Base-by-base conservation (phyloP, 2,888 invertebrate genomes). In the Trichopoda pennipes region DNA sequence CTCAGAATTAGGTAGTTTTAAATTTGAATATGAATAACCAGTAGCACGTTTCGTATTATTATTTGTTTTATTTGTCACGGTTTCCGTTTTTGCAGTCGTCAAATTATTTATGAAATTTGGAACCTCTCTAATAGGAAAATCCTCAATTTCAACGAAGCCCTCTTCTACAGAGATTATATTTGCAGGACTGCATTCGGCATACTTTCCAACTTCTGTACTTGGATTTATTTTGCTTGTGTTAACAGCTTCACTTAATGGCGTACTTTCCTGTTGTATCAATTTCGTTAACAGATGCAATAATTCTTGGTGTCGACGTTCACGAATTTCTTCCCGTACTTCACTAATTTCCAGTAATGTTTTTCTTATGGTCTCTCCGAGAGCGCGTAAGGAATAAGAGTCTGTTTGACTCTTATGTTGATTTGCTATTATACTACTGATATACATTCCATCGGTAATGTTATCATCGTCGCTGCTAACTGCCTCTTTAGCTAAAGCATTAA, bases 301-400 rank as follows among this genome's bases (percentile, higher is more conserved):
- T 56, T 86, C 86, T 21, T 60, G 70, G 66, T 86, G 86, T 0
- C 85, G 76, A 2, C 86, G 81, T 19, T 86, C 85, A 14, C 76
- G 79, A 55, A 85, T 83, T n/a, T 78, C 73, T 58, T 86, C 86
- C n/a, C 84, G 80, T 3, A 84, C 81, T 53, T 83, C 83, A 60
- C 83, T 81, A 16, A 86, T 85, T 70, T 86, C 85, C n/a, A 86
- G 38, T 42, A 86, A 60, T 8, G 85, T 85, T 14, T 55, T 66
- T 21, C 84, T 77, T 61, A 86, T 84, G 3, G 85, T 84, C n/a
- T 80, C 77, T 10, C 83, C 81, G 14, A 86, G 58, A 3, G 44
- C n/a, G 12, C 23, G 23, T 28, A 83, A 66, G 3, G 64, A 61
- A 16, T 21, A 55, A 12, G 72, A 66, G n/a, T 53, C 69, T 17